Conservation (phyloP, 2,888 invertebrate species). For the Chloroclysta siterata region DNA sequence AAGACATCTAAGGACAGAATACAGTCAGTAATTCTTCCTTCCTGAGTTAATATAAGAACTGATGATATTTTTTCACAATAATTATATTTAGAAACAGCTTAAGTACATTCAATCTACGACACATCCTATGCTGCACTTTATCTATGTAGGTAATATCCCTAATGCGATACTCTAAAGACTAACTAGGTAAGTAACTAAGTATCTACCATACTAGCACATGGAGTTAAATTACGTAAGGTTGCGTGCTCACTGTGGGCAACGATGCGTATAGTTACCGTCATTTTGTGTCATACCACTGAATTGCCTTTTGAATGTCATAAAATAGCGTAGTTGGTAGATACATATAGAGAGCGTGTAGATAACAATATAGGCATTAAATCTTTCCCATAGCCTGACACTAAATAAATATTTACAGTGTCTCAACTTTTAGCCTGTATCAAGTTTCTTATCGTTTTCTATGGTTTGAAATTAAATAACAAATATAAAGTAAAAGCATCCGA, state of each 20-base stretch:
- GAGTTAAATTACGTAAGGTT: slow-evolving; percentile 65
- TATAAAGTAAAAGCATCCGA: background rate
- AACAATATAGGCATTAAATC: background rate
- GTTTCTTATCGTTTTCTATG: background rate
- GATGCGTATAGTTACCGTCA: slow-evolving; percentile 65
- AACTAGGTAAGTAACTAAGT: slow-evolving; percentile 13
- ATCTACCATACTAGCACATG: slow-evolving; percentile 39
- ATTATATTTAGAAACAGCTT: too few species aligned
- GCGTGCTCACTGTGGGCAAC: slow-evolving; percentile 61
- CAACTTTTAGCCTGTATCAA: background rate
- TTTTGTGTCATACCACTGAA: slow-evolving; percentile 56
- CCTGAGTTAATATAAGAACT: too few species aligned
- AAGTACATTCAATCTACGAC: too few species aligned
- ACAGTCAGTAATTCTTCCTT: too few species aligned
- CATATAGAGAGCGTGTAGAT: background rate
- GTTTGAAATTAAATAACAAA: background rate
- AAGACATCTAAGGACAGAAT: background rate
- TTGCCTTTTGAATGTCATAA: slow-evolving; percentile 29
- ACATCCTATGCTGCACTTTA: background rate
- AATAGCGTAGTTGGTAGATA: background rate
- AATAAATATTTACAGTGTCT: background rate
- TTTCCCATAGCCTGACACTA: background rate
- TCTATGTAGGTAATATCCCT: background rate
- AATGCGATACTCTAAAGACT: slow-evolving; percentile 5
- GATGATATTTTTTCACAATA: too few species aligned